Percentiles rank a stretch among this genome's conserved stretches.
These are phyloP conservation scores for Crax fasciolata DNA, from an alignment of 2,797 vertebrate species.

Conservation along the genomic window DNA sequence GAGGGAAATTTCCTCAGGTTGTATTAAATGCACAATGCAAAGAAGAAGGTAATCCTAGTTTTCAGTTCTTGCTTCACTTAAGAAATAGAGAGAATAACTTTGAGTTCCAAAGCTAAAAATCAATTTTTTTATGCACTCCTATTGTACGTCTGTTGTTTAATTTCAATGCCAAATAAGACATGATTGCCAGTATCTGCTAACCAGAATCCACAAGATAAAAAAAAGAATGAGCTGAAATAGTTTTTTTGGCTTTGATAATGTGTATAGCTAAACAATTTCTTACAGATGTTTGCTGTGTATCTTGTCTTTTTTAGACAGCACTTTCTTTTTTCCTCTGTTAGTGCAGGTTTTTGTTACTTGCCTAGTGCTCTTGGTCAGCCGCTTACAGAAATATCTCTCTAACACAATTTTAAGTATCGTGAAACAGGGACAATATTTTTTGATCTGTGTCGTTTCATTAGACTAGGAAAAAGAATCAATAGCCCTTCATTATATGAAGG, in stretches of 20 bases:
- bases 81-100: not conserved
- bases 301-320: not conserved
- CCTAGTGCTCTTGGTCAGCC: not conserved
- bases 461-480: conserved; percentile 13
- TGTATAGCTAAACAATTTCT: not conserved
- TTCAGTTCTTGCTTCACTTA: not conserved
- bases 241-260: not conserved
- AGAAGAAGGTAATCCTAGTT: not conserved
- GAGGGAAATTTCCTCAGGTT: not conserved
- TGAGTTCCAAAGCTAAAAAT: not conserved
- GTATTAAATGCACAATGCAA: not conserved
- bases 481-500: conserved; percentile 5
- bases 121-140: not conserved
- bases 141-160: fast-evolving
- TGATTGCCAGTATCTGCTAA: not conserved
- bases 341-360: not conserved
- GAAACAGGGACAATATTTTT: not conserved
- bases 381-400: not conserved
- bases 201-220: not conserved
- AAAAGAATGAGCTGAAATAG: not conserved
- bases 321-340: not conserved
- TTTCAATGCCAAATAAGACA: not conserved
- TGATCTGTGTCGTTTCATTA: conserved; percentile 12
- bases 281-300: not conserved
- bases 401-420: not conserved